Percentiles rank a stretch among this genome's conserved stretches.
These are phyloP conservation scores for Pygoscelis adeliae DNA, from an alignment of 2,113 vertebrate genomes.

Conservation along the genomic window DNA sequence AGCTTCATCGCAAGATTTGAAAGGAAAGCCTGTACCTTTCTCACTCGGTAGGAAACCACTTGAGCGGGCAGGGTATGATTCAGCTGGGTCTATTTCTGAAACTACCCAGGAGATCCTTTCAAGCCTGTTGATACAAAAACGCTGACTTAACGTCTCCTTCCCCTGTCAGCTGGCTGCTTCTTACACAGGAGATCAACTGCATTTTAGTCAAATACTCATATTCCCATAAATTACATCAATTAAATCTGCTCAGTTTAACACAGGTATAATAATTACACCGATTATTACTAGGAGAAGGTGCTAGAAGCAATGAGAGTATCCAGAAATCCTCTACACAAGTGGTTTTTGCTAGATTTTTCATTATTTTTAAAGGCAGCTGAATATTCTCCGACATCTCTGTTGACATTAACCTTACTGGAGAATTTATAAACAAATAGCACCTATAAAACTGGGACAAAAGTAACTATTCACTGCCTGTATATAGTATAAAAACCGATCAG, in stretches of 20 bases:
- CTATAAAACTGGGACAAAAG: background rate
- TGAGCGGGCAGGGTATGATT: background rate
- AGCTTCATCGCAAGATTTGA: accelerated
- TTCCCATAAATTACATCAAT: background rate
- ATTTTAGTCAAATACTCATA: background rate
- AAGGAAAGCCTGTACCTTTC: background rate
- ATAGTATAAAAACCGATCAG: accelerated
- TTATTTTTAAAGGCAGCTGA: background rate
- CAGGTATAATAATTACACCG: background rate
- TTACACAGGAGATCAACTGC: background rate
- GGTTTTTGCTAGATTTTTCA: background rate
- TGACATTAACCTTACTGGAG: background rate
- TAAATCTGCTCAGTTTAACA: background rate
- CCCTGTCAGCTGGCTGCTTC: background rate
- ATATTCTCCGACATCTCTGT: background rate
- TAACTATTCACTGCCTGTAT: background rate
- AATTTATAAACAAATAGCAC: background rate
- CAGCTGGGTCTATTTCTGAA: background rate
- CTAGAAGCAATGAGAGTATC: background rate
- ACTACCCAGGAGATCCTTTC: background rate
- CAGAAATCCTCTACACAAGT: background rate
- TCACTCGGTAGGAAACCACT: background rate
- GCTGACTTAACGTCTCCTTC: background rate
- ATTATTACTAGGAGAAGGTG: background rate
- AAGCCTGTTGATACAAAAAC: background rate